Evolutionary conservation across 2,888 invertebrate species (phyloP), one percentile per base, ranked within the genome.

Genomic region (Epirrhoe tristata): DNA sequence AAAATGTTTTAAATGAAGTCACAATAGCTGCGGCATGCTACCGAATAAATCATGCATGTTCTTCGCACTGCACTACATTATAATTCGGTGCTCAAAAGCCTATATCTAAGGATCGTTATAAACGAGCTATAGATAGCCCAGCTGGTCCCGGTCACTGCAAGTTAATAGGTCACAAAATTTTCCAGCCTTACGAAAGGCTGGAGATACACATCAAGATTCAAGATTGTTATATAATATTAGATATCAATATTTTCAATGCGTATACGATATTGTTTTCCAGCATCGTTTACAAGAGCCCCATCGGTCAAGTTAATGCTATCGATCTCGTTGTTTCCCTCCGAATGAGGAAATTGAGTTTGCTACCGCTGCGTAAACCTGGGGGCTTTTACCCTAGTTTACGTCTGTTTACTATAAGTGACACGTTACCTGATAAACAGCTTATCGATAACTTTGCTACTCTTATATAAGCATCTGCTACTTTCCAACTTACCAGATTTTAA

Each of bases 301-400:
- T 64, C 50, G 46, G 58, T 54, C 64, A 50, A 64, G 54, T 50
- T 64, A 59, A 59, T 56, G 51, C 51, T 56, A 43, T 43, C 59
- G 52, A 56, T 55, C 51, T 51, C 39, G 55, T 65, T 65, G 65
- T 56, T 60, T 56, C 48, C 0, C 32, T n/a, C 48, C 39, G 56
- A 60, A 65, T 51, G 52, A 56, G 56, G 43, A 65, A 65, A 65
- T 56, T 52, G 51, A 66, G 60, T 60, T 46, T 51, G 62, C 52
- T 63, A 52, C 52, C 43, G 56, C 51, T 36, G 39, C 60, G 56
- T 51, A 43, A 55, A 55, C 60, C 56, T 52, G 55, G 51, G 46
- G 32, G 56, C 17, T 51, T 52, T 32, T 59, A 58, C 31, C 8
- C 58, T 48, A 50, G 56, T 52, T 60, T 24, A 65, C 36, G 32